phyloP scores from a whole-genome alignment of 2,797 vertebrate species.

The Macrochelys suwanniensis region DNA sequence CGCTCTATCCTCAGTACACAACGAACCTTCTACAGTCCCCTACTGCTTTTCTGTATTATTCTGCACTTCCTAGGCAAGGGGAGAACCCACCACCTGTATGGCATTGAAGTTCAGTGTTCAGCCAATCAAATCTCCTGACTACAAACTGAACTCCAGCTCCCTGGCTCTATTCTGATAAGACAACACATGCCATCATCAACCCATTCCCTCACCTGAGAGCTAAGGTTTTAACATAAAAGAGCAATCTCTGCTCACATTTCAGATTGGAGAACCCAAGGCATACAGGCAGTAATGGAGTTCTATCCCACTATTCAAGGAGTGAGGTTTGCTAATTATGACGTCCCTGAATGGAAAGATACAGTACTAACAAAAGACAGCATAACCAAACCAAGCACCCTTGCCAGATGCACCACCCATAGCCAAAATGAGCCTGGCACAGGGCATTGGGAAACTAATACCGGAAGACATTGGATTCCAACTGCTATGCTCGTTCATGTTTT shows the following conservation, averaged over 20 bases:
- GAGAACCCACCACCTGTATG: neutral
- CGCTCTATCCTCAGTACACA: neutral
- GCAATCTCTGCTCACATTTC: neutral
- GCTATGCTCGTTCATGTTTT: neutral
- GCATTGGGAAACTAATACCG: neutral
- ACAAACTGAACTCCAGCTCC: neutral
- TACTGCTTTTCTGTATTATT: neutral
- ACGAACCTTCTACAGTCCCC: neutral
- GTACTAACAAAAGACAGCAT: neutral
- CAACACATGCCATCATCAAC: neutral
- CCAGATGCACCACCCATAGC: neutral
- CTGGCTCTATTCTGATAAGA: neutral
- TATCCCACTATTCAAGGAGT: neutral
- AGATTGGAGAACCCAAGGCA: neutral
- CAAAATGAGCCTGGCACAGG: neutral
- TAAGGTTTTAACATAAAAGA: neutral
- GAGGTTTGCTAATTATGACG: neutral
- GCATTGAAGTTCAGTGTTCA: neutral
- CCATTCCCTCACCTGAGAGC: neutral
- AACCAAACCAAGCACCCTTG: neutral
- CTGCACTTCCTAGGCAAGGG: neutral
- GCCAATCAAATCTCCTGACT: neutral
- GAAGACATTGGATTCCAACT: neutral
- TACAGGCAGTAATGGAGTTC: neutral
- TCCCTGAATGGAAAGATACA: neutral